These are phyloP conservation scores for Ectobius pallidus DNA, from an alignment of 2,888 invertebrate species.

Conservation along the genomic window DNA sequence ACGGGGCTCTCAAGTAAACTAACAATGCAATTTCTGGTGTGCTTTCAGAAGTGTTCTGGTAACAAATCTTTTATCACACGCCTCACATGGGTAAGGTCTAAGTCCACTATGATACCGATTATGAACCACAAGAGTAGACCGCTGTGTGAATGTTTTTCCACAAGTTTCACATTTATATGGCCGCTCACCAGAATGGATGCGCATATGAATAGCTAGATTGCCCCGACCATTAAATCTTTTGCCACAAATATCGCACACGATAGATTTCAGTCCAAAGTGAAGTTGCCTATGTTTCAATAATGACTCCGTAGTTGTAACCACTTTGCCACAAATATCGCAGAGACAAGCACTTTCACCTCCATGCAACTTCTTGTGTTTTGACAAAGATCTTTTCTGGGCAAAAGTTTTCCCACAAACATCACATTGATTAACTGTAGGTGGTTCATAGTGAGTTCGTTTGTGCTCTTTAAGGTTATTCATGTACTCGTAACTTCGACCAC, in stretches of 20 bases:
- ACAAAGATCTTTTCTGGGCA: constrained; percentile 60
- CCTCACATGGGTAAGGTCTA: constrained; percentile 55
- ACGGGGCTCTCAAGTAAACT: too few relatives aligned
- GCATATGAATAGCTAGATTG: constrained; percentile 55
- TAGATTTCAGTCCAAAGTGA: constrained; percentile 55
- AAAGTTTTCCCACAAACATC: constrained; percentile 59
- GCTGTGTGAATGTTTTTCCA: constrained; percentile 59
- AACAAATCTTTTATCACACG: constrained; percentile 56
- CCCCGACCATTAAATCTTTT: constrained; percentile 56
- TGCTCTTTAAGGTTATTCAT: constrained; percentile 51
- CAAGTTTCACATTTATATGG: constrained; percentile 59
- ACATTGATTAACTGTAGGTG: constrained; percentile 49
- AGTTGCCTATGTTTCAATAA: constrained; percentile 56
- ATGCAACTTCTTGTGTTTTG: constrained; percentile 61
- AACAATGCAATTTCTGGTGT: constrained; percentile 53
- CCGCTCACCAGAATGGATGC: constrained; percentile 59
- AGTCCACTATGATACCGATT: constrained; percentile 57
- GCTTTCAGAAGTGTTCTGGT: constrained; percentile 56
- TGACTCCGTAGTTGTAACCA: constrained; percentile 47
- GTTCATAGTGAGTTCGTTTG: constrained; percentile 45
- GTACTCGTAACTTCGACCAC: constrained; percentile 49
- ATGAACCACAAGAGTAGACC: constrained; percentile 60
- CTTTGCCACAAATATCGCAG: constrained; percentile 57
- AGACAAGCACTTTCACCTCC: constrained; percentile 48
- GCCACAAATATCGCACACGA: constrained; percentile 53